Evolutionary conservation across 2,888 invertebrate genomes (phyloP).

Genomic region (Sinhomidia bicolor): DNA sequence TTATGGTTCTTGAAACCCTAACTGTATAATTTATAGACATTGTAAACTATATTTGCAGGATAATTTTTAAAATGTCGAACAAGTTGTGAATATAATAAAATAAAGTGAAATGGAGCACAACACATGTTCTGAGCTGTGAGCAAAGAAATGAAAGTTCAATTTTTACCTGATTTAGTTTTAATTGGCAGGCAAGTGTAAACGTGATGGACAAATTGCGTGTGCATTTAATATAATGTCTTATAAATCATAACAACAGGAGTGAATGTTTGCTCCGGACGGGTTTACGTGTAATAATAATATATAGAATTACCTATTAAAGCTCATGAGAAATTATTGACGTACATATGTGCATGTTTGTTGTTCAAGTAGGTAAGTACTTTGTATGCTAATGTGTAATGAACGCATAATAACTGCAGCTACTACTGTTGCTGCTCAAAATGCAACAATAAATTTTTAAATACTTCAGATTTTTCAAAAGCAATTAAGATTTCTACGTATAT

Average conservation of each 20-base stretch:
- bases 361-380: too few species aligned
- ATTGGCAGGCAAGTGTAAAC: not conserved
- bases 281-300: too few species aligned
- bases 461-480: too few species aligned
- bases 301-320: not conserved
- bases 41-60: too few species aligned
- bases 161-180: not conserved
- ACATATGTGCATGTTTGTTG: too few species aligned
- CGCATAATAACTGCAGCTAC: too few species aligned
- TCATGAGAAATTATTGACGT: not conserved
- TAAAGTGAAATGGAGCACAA: not conserved
- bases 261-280: not conserved
- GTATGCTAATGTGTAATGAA: too few species aligned
- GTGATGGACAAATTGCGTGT: slow-evolving; percentile 29
- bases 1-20: not conserved
- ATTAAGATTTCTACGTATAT: too few species aligned
- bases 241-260: not conserved
- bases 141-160: too few species aligned
- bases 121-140: not conserved
- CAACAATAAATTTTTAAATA: too few species aligned
- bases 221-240: not conserved
- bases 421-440: too few species aligned
- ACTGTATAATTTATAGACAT: not conserved
- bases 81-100: not conserved
- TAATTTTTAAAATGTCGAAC: not conserved